Evolutionary conservation across 1,140 invertebrate genomes (phyloP).

Genomic region (Leptopilina clavipes): DNA sequence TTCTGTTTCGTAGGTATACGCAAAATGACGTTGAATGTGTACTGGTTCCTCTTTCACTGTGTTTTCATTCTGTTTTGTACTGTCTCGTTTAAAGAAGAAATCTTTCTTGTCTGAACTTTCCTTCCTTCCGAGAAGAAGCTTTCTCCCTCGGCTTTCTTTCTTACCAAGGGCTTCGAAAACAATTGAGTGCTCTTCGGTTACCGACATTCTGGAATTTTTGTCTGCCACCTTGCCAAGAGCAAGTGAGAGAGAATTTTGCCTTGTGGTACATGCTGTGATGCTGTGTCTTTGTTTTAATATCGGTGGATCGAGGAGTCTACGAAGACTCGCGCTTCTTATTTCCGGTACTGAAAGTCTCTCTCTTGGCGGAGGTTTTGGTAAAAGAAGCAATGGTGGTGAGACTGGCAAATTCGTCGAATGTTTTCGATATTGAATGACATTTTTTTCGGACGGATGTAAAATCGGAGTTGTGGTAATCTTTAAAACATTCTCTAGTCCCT

Average conservation of each 20-base stretch:
- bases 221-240: slow-evolving; percentile 49
- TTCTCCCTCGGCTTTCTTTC: slow-evolving; percentile 45
- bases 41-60: slow-evolving; percentile 60
- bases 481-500: slow-evolving; percentile 62
- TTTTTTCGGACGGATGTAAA: slow-evolving; percentile 59
- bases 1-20: slow-evolving; percentile 67
- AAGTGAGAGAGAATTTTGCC: slow-evolving; percentile 54
- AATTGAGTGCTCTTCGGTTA: slow-evolving; percentile 44
- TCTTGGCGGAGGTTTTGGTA: slow-evolving; percentile 39
- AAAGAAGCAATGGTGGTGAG: slow-evolving; percentile 28
- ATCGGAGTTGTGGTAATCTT: slow-evolving; percentile 65
- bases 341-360: slow-evolving; percentile 71
- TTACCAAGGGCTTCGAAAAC: slow-evolving; percentile 51
- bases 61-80: background rate
- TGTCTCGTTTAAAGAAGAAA: slow-evolving; percentile 36
- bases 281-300: slow-evolving; percentile 66
- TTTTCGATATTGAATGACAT: slow-evolving; percentile 43
- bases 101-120: slow-evolving; percentile 49
- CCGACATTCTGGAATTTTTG: slow-evolving; percentile 52
- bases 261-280: slow-evolving; percentile 61
- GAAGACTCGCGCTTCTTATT: slow-evolving; percentile 68
- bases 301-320: slow-evolving; percentile 68
- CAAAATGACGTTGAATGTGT: slow-evolving; percentile 68
- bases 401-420: background rate
- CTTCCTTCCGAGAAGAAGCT: slow-evolving; percentile 41